Evolutionary conservation across 2,888 invertebrate species (phyloP), one percentile per base, ranked within the genome.

Genomic region (Alentia gelatinosa): DNA sequence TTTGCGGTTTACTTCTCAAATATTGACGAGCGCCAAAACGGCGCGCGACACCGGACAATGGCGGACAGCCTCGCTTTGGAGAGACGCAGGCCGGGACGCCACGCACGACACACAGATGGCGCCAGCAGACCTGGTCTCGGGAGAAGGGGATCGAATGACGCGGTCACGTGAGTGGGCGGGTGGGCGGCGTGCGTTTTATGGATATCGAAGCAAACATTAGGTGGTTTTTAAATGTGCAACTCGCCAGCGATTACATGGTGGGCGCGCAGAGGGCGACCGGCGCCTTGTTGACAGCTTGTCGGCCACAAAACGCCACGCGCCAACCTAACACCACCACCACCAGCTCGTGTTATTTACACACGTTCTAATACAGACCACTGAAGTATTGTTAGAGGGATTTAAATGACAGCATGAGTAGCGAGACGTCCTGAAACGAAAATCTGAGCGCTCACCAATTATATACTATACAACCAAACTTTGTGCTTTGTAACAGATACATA

Each of bases 81-180:
- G 86, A 5, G 47, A n/a, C n/a, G n/a, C n/a, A n/a, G n/a, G n/a
- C n/a, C n/a, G n/a, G n/a, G n/a, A 47, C 47, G 50, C 86, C 86
- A 86, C 86, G 86, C 50, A 86, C 86, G 26, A 30, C 86, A 86
- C 86, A 86, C 86, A 86, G 86, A 86, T 86, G 86, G 86, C 86
- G 86, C 86, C 50, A 86, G 33, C 39, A 39, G 47, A 86, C 9
- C 86, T 3, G 1, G 86, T 35, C 79, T 42, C 86, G 86, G 15
- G 40, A 83, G 42, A 83, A 39, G 19, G 86, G 47, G 86, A 86
- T 86, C 86, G 30, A n/a, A 86, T 86, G 50, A 47, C 86, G 33
- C 79, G 33, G 86, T 47, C 86, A 42, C 86, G 86, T 86, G 47
- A 15, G 1, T 47, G 1, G 47, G 33, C 26, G 30, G 47, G 9